phyloP scores from a whole-genome alignment of 2,113 vertebrate species.

The Psophia crepitans region DNA sequence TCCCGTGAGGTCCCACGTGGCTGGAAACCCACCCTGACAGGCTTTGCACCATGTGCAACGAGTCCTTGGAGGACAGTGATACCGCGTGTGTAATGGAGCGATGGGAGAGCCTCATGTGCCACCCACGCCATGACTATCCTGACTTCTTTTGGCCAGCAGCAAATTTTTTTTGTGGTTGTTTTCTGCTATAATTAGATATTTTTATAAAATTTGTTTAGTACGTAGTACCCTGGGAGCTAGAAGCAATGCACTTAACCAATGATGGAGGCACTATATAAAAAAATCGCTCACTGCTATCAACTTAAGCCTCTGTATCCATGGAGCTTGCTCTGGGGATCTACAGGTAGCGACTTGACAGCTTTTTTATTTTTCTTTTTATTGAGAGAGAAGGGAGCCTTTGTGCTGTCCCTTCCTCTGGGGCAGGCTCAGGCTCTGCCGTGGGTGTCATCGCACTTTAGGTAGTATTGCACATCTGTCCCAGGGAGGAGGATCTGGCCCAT shows the following conservation, averaged over 20 bases:
- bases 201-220: background rate
- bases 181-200: background rate
- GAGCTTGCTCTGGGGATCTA: background rate
- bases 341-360: background rate
- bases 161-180: background rate
- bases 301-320: background rate
- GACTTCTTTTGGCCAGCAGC: background rate
- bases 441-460: background rate
- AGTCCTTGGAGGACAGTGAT: background rate
- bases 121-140: background rate
- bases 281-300: background rate
- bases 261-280: background rate
- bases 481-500: background rate
- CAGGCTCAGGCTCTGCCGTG: background rate
- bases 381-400: background rate
- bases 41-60: background rate
- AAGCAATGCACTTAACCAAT: background rate
- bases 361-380: background rate
- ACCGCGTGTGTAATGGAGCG: fast-evolving
- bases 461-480: background rate
- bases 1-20: background rate
- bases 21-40: background rate
- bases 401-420: background rate
- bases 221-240: background rate
- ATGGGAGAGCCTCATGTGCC: background rate